Conservation (phyloP, 2,113 vertebrate species). For the Pycnonotus jocosus region DNA sequence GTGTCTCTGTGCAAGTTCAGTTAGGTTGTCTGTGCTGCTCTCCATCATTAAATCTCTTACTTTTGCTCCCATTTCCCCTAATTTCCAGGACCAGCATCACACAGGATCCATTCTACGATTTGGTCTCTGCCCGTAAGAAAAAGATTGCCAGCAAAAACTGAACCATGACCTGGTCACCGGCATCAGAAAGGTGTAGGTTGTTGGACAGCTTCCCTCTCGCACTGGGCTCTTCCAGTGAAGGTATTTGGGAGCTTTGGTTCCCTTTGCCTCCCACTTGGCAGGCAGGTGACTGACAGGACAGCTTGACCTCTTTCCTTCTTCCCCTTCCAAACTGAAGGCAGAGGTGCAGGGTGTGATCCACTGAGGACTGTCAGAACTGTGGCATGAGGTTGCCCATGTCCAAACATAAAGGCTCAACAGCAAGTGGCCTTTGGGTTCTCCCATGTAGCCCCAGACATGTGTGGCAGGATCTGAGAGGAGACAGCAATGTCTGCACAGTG, state of each 20-base stretch:
- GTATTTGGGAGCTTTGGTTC: background rate
- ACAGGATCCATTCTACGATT: constrained; percentile 90
- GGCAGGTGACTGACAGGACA: background rate
- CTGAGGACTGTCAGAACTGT: background rate
- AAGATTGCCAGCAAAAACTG: constrained; percentile 84
- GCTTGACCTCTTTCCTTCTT: background rate
- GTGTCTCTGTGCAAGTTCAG: background rate
- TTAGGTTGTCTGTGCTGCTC: background rate
- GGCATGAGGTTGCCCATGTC: background rate
- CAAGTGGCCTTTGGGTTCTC: background rate
- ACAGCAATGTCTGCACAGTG: background rate
- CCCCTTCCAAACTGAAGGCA: background rate
- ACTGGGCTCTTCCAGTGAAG: background rate
- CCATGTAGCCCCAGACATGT: background rate
- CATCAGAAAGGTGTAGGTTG: background rate
- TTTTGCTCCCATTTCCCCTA: background rate
- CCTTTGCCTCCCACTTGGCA: background rate
- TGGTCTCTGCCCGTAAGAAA: constrained; percentile 88
- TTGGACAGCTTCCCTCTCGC: background rate
- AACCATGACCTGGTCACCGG: background rate
- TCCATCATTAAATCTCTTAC: background rate
- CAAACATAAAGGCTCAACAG: fast-evolving
- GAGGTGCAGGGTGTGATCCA: background rate
- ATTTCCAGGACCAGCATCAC: constrained; percentile 88
- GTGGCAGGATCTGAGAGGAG: background rate